Base-by-base conservation (phyloP, 2,113 vertebrate species). In the Asarcornis scutulata region DNA sequence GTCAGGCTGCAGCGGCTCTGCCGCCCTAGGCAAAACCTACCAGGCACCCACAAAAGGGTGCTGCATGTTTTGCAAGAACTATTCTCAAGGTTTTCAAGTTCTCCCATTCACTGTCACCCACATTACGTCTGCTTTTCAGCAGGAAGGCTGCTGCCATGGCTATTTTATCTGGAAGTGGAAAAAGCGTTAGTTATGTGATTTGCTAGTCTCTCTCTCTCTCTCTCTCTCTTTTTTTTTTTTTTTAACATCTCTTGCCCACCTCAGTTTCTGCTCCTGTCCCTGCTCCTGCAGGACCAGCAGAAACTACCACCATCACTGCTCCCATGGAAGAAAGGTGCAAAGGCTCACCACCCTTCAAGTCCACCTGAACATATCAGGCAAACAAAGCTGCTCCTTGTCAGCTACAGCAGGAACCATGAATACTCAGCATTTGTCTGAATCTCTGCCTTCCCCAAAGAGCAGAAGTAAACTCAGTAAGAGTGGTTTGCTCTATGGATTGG, bases 31-130 rank as follows among this genome's bases (percentile, higher is more conserved):
- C 69, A 79, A 87, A 90, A 78, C 73, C 53, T 60, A 26, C 26
- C 72, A 88, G 38, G 60, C 87, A 76, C 31, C 40, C 1, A 0
- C 26, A 80, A 94, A 71, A 0, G 21, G n/a, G 48, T 76, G 23
- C 53, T 18, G 12, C 38, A 7, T 72, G 50, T 77, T 94, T 91
- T 76, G 50, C 63, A 46, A 75, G 44, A 89, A 11, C 80, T 83
- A 9, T 16, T 76, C 59, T 86, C 48, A 44, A 74, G 32, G 40
- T 48, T 82, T 67, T 10, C 7, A 48, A 92, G 67, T 78, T 82
- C 77, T 89, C 32, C 64, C 78, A 83, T 94, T 78, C 74, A 50
- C 78, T 80, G 78, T 91, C 84, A 94, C 50, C 84, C 87, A 36
- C 2, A 3, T 78, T 69, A 63, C 68, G 63, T 52, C 55, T 85